These are phyloP conservation scores for Pomatostomus ruficeps DNA, from an alignment of 2,113 vertebrate genomes.

Conservation along the genomic window DNA sequence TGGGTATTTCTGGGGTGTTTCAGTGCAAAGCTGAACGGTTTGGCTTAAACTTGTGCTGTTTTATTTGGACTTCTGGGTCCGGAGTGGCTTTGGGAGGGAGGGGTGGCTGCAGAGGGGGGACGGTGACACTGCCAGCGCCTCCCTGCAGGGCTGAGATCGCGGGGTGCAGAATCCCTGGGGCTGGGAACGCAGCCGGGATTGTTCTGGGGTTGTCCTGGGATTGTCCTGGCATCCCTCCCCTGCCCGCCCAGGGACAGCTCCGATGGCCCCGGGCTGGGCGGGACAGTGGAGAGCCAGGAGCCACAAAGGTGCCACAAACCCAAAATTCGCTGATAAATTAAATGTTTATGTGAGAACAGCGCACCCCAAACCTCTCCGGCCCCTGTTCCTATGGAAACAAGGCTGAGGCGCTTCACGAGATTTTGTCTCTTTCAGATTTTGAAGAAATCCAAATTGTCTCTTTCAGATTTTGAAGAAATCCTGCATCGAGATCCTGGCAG, in stretches of 20 bases:
- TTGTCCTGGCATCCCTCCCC: not conserved
- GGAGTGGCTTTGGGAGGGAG: not conserved
- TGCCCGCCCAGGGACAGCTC: not conserved
- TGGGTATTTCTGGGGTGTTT: not conserved
- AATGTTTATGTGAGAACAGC: rapidly evolving
- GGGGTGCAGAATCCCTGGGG: not conserved
- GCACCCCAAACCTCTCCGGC: rapidly evolving
- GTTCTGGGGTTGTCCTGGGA: too few relatives aligned
- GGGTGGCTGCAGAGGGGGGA: not conserved
- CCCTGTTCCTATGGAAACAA: not conserved
- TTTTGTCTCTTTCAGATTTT: conserved; percentile 79
- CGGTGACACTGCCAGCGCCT: rapidly evolving
- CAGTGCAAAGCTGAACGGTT: not conserved
- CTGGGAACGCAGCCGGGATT: too few relatives aligned
- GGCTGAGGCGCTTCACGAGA: not conserved
- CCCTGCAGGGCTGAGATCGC: rapidly evolving
- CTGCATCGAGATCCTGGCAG: conserved; percentile 96
- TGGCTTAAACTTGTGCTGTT: not conserved
- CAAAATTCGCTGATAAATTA: not conserved
- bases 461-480: conserved; percentile 93
- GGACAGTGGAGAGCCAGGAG: not conserved
- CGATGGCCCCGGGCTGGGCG: too few relatives aligned
- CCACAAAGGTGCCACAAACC: rapidly evolving
- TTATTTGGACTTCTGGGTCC: not conserved
- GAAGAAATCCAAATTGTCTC: conserved; percentile 82